These are phyloP conservation scores for Mormyrus proboscirostris DNA, from an alignment of 2,797 vertebrate genomes.

Conservation along the genomic window DNA sequence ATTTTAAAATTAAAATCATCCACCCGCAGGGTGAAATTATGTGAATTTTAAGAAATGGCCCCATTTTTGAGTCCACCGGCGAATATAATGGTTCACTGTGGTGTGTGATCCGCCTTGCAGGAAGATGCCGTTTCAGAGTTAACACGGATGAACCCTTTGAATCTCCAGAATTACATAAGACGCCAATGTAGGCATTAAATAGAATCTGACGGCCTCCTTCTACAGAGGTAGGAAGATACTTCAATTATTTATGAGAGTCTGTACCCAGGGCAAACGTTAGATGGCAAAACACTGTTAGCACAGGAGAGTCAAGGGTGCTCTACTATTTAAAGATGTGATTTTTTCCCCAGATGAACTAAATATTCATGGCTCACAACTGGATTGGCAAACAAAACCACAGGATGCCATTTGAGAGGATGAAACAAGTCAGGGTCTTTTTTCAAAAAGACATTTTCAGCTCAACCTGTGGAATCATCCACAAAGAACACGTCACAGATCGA, in stretches of 20 bases:
- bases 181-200: neutral
- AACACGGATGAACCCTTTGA: neutral
- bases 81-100: neutral
- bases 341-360: neutral
- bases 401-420: neutral
- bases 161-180: neutral
- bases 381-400: neutral
- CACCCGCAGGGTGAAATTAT: neutral
- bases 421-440: neutral
- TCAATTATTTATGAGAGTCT: slow-evolving; percentile 7
- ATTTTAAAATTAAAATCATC: neutral
- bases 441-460: neutral
- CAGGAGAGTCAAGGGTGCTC: neutral
- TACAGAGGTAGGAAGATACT: neutral
- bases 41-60: neutral
- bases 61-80: neutral
- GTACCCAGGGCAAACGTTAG: slow-evolving; percentile 2
- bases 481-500: neutral
- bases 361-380: neutral
- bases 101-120: neutral
- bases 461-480: neutral
- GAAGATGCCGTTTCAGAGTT: slow-evolving; percentile 3
- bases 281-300: neutral
- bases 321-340: neutral
- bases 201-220: neutral